Evolutionary conservation across 2,888 invertebrate genomes (phyloP).

Genomic region (Noctua comes): DNA sequence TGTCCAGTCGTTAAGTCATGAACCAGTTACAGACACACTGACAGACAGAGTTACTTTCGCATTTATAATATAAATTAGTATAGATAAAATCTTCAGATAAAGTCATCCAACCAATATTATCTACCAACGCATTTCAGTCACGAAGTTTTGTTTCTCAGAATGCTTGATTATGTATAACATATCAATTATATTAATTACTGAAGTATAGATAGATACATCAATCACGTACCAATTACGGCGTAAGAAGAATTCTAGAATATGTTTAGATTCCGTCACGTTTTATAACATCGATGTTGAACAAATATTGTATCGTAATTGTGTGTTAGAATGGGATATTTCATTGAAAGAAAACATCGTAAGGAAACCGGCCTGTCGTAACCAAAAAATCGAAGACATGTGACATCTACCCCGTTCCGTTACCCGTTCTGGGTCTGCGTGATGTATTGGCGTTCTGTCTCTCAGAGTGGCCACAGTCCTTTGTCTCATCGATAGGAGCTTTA

Average conservation of each 20-base stretch:
- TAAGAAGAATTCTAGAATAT: neutral
- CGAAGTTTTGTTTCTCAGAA: constrained; percentile 49
- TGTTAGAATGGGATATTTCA: neutral
- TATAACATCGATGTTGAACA: neutral
- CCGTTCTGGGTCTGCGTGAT: neutral
- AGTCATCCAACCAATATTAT: neutral
- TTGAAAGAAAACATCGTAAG: neutral
- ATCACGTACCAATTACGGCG: constrained; percentile 25
- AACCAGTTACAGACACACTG: neutral
- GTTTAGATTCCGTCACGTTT: constrained; percentile 36
- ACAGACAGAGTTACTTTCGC: neutral
- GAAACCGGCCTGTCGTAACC: neutral
- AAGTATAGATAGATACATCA: neutral
- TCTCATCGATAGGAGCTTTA: neutral
- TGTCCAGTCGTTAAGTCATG: no score
- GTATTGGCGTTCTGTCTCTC: neutral
- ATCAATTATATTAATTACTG: constrained; percentile 29
- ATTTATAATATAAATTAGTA: neutral
- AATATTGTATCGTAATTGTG: neutral
- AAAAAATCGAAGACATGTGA: neutral
- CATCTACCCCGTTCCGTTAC: neutral
- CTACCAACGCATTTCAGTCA: constrained; percentile 14
- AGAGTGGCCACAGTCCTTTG: neutral
- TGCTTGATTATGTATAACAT: constrained; percentile 1
- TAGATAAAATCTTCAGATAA: neutral